Conservation (phyloP, 2,888 invertebrate genomes). For the Metalampra italica region DNA sequence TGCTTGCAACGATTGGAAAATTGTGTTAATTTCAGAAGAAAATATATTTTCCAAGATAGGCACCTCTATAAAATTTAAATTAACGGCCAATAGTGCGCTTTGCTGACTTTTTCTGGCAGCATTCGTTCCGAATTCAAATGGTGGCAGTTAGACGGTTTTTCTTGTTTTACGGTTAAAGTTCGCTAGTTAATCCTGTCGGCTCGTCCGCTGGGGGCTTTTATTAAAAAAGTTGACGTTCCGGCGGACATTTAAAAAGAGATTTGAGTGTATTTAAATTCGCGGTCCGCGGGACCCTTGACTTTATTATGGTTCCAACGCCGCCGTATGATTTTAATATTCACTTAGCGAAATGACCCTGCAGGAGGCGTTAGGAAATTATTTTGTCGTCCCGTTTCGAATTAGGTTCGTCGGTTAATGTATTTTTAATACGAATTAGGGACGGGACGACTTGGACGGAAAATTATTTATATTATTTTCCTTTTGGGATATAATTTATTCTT, state of each 20-base stretch:
- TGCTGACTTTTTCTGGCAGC: constrained; percentile 17
- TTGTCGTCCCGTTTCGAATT: constrained; percentile 2
- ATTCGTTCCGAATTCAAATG: constrained; percentile 38
- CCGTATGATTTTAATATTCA: constrained; percentile 8
- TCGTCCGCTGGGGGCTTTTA: constrained; percentile 40
- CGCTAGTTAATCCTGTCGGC: constrained; percentile 43
- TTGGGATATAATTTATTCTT: too few relatives aligned
- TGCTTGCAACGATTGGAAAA: too few relatives aligned
- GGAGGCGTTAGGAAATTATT: constrained; percentile 6
- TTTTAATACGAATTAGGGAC: constrained; percentile 4
- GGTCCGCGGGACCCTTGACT: constrained; percentile 16
- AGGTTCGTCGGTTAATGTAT: constrained; percentile 5
- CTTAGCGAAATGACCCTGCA: constrained; percentile 1
- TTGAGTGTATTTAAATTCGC: constrained; percentile 34
- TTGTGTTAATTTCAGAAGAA: too few relatives aligned
- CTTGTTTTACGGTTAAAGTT: constrained; percentile 50
- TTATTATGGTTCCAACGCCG: constrained; percentile 5
- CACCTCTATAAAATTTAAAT: too few relatives aligned
- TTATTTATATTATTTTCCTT: too few relatives aligned
- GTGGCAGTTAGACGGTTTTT: constrained; percentile 27
- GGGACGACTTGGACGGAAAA: too few relatives aligned
- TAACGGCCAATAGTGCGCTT: too few relatives aligned
- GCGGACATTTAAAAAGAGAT: constrained; percentile 45
- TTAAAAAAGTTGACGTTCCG: constrained; percentile 61
- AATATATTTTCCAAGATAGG: neutral